Conservation (phyloP, 2,797 vertebrate species). For the Siniperca obscura region DNA sequence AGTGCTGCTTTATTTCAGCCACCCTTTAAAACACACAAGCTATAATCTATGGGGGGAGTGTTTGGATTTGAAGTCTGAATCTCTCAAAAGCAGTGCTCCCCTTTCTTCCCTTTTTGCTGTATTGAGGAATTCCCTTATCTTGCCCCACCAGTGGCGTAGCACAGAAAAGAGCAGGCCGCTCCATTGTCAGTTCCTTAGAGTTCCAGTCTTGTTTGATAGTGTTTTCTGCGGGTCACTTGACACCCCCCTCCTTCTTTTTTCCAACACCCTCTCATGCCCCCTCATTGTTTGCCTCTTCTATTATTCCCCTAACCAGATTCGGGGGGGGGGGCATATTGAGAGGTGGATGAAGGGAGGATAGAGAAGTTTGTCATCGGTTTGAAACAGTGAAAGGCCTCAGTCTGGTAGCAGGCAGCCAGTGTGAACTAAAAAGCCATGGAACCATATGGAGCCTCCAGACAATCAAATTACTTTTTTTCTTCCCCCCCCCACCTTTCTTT, state of each 20-base stretch:
- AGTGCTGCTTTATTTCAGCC: constrained; percentile 85
- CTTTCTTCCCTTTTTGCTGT: constrained; percentile 79
- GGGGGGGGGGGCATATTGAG: constrained; percentile 68
- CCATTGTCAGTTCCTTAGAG: constrained; percentile 84
- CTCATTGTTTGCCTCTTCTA: constrained; percentile 82
- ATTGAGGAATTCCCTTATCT: constrained; percentile 89
- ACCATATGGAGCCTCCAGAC: constrained; percentile 82
- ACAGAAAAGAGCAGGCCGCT: constrained; percentile 84
- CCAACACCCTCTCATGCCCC: constrained; percentile 66
- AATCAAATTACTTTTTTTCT: constrained; percentile 82
- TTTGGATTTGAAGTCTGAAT: constrained; percentile 83
- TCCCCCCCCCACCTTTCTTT: constrained; percentile 46
- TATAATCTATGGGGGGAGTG: constrained; percentile 81
- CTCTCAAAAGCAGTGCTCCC: constrained; percentile 79
- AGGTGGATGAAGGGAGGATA: constrained; percentile 79
- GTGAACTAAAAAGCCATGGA: constrained; percentile 73
- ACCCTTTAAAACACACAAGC: constrained; percentile 86
- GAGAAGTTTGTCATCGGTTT: constrained; percentile 81
- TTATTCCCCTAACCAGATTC: constrained; percentile 88
- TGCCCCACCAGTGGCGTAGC: constrained; percentile 81
- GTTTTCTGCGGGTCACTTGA: constrained; percentile 87
- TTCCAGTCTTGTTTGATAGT: constrained; percentile 86
- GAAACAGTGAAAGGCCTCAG: constrained; percentile 76
- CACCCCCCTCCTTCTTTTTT: constrained; percentile 72
- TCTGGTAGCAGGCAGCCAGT: constrained; percentile 67